These are phyloP conservation scores for Sebastes minor DNA, from an alignment of 2,797 vertebrate genomes.

Conservation along the genomic window DNA sequence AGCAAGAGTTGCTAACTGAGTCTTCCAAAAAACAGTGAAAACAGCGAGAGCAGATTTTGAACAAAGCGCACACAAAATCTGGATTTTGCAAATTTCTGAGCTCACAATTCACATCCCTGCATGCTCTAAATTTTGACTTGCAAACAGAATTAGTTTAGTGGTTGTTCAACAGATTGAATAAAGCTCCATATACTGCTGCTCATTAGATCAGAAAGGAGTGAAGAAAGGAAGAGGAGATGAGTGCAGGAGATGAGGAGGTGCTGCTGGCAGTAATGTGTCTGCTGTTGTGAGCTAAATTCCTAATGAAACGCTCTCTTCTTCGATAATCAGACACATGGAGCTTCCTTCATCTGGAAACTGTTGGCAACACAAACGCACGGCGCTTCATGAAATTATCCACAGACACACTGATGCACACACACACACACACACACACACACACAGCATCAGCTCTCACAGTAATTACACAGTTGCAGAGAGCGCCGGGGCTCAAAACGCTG, in stretches of 20 bases:
- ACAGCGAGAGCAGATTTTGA: neutral
- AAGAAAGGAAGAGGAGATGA: neutral
- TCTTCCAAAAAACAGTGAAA: neutral
- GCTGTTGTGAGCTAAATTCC: slow-evolving; percentile 48
- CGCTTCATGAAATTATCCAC: slow-evolving; percentile 83
- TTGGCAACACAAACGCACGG: slow-evolving; percentile 75
- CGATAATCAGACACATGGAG: slow-evolving; percentile 78
- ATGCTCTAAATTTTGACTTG: neutral
- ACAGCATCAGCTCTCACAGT: slow-evolving; percentile 74
- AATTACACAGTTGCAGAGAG: slow-evolving; percentile 84
- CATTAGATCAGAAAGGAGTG: neutral
- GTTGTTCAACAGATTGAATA: neutral
- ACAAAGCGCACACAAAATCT: neutral
- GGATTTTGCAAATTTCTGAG: neutral
- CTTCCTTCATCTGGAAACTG: slow-evolving; percentile 80
- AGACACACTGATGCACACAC: slow-evolving; percentile 79
- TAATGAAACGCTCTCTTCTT: slow-evolving; percentile 70
- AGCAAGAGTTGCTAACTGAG: neutral
- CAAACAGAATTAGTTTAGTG: neutral
- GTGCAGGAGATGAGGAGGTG: slow-evolving; percentile 12
- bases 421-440: slow-evolving; percentile 48
- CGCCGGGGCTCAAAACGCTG: slow-evolving; percentile 84
- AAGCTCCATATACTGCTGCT: neutral
- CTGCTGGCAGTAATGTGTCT: slow-evolving; percentile 18
- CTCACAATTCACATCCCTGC: neutral